A percentile compares a stretch with the other conserved stretches of the same genome.
Evolutionary conservation across 2,113 vertebrate genomes (phyloP).

Genomic region (Salvelinus sp.): DNA sequence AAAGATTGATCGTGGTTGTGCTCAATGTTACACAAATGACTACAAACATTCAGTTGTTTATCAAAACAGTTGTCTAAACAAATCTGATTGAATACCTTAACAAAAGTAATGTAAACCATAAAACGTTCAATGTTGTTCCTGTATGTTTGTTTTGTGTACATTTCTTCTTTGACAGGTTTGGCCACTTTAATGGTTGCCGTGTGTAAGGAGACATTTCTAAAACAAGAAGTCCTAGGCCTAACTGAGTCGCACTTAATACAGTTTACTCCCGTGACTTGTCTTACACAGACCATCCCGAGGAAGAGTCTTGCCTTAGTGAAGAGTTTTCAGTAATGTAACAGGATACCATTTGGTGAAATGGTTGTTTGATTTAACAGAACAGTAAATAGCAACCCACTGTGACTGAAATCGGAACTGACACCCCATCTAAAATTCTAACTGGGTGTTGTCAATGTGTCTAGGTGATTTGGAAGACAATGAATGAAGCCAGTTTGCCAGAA

Average conservation of each 20-base stretch:
- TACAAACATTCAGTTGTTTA: no score
- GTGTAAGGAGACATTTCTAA: constrained; percentile 57
- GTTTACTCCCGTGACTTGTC: background rate
- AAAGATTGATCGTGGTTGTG: background rate
- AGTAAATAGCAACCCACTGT: background rate
- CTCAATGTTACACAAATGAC: background rate
- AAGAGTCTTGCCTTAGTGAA: background rate
- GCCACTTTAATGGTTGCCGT: constrained; percentile 62
- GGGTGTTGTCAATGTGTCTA: background rate
- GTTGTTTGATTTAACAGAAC: background rate
- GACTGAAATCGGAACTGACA: background rate
- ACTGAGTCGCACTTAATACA: background rate
- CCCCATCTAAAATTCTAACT: background rate
- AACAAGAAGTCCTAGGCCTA: constrained; percentile 43
- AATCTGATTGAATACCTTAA: background rate
- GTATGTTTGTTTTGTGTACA: constrained; percentile 73
- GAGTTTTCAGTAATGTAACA: background rate
- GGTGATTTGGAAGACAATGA: background rate
- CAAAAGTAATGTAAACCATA: constrained; percentile 25
- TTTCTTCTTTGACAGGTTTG: constrained; percentile 80
- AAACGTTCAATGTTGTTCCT: constrained; percentile 62
- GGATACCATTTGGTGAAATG: background rate
- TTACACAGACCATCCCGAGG: background rate
- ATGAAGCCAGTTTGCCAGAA: background rate
- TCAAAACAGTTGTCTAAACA: background rate